Percentiles rank a stretch among this genome's conserved stretches.
Evolutionary conservation across 2,888 invertebrate genomes (phyloP).

Genomic region (Acronicta aceris): DNA sequence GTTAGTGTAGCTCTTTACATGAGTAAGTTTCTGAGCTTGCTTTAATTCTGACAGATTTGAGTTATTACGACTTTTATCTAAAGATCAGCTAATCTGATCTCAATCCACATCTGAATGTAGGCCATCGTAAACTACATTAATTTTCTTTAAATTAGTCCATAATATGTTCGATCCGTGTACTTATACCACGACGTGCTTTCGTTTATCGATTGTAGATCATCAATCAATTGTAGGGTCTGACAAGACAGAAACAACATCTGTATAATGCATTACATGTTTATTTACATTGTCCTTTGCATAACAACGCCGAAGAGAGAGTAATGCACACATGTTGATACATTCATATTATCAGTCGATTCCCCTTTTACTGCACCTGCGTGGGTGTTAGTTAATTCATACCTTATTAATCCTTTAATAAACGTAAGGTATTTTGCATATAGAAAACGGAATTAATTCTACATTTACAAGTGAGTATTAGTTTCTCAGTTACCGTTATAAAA

Average conservation of each 20-base stretch:
- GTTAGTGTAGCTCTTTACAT: constrained; percentile 10
- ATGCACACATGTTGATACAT: constrained; percentile 31
- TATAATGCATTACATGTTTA: constrained; percentile 31
- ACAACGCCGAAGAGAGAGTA: constrained; percentile 31
- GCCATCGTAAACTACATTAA: not conserved
- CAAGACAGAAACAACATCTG: constrained; percentile 37
- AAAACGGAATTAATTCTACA: constrained; percentile 49
- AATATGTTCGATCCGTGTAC: constrained; percentile 1
- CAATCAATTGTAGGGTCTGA: constrained; percentile 31
- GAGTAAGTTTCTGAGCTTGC: constrained; percentile 2
- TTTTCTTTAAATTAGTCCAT: constrained; percentile 8
- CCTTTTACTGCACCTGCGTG: constrained; percentile 50
- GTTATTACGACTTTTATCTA: not conserved
- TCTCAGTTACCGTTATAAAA: constrained; percentile 39
- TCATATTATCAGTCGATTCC: constrained; percentile 35
- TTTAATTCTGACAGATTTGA: not conserved
- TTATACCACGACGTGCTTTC: constrained; percentile 9
- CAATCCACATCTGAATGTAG: not conserved
- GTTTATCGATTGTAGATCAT: constrained; percentile 24
- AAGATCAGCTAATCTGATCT: not conserved
- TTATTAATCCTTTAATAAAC: constrained; percentile 49
- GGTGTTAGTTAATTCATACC: constrained; percentile 56
- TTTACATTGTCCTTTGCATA: constrained; percentile 38
- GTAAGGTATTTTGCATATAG: constrained; percentile 44
- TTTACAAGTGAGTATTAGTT: constrained; percentile 32